Conservation (phyloP, 1,140 invertebrate species). For the Pogonomyrmex californicus region DNA sequence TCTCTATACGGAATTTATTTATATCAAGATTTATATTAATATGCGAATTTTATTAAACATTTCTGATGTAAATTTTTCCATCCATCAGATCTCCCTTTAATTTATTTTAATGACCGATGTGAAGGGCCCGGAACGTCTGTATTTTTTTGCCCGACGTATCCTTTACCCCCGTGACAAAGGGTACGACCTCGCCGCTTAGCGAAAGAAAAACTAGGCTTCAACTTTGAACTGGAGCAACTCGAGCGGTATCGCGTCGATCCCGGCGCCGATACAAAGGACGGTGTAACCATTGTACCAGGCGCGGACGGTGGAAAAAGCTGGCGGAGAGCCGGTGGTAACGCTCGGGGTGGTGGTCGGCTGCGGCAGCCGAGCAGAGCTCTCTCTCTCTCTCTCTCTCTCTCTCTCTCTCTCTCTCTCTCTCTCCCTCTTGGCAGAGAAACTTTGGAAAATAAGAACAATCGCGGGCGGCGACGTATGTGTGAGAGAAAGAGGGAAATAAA, state of each 20-base stretch:
- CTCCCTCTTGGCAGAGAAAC: not conserved
- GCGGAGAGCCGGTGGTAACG: slow-evolving; percentile 12
- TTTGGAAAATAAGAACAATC: slow-evolving; percentile 73
- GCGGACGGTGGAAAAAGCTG: slow-evolving; percentile 59
- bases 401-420: no score
- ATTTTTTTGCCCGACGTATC: slow-evolving; percentile 48
- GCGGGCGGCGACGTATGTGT: not conserved
- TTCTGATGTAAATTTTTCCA: not conserved
- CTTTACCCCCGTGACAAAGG: slow-evolving; percentile 37
- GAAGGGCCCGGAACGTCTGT: not conserved
- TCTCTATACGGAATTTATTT: not conserved
- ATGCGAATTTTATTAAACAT: slow-evolving; percentile 4
- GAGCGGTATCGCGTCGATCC: slow-evolving; percentile 45
- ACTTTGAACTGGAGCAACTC: slow-evolving; percentile 58
- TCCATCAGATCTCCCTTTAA: slow-evolving; percentile 4
- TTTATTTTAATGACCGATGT: slow-evolving; percentile 40
- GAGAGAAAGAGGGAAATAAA: not conserved
- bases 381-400: not conserved
- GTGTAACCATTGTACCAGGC: slow-evolving; percentile 59
- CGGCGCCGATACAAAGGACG: slow-evolving; percentile 49
- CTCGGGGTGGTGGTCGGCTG: slow-evolving; percentile 21
- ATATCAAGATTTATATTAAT: not conserved
- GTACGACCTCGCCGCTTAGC: slow-evolving; percentile 34
- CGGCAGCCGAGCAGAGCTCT: slow-evolving; percentile 33
- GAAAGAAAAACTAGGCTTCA: slow-evolving; percentile 50